Conservation (phyloP, 2,888 invertebrate genomes). For the Hirtodrosophila confusa region DNA sequence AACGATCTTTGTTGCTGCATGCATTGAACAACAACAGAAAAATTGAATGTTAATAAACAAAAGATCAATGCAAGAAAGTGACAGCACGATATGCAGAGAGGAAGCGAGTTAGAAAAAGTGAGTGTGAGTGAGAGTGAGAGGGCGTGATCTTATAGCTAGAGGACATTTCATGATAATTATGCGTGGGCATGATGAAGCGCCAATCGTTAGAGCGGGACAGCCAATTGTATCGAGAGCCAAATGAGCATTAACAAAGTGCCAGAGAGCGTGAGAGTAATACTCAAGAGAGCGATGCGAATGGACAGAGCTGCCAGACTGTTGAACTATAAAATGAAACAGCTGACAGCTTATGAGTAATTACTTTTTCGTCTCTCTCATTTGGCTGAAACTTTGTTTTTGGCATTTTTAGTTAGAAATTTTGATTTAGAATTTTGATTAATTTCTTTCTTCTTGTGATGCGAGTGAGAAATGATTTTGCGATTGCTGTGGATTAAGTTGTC, state of each 20-base stretch:
- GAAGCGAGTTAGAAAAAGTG: constrained; percentile 4
- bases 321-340: neutral
- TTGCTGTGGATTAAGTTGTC: constrained; percentile 12
- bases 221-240: constrained; percentile 17
- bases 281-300: too few relatives aligned
- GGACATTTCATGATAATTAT: neutral
- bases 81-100: constrained; percentile 4
- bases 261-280: neutral
- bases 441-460: constrained; percentile 10
- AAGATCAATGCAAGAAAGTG: constrained; percentile 13
- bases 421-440: constrained; percentile 9
- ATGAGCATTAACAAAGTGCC: neutral
- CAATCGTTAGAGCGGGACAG: constrained; percentile 25
- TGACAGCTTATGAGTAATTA: constrained; percentile 1
- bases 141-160: neutral
- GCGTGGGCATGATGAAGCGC: constrained; percentile 5
- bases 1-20: constrained; percentile 92
- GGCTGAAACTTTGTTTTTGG: neutral
- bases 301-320: neutral
- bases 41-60: constrained; percentile 10
- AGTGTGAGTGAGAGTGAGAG: constrained; percentile 15
- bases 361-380: constrained; percentile 3
- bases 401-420: neutral
- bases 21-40: constrained; percentile 83
- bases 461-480: constrained; percentile 18